A percentile compares a stretch with the other conserved stretches of the same genome.
phyloP scores from a whole-genome alignment of 1,140 invertebrate species.

The Halesus radiatus region DNA sequence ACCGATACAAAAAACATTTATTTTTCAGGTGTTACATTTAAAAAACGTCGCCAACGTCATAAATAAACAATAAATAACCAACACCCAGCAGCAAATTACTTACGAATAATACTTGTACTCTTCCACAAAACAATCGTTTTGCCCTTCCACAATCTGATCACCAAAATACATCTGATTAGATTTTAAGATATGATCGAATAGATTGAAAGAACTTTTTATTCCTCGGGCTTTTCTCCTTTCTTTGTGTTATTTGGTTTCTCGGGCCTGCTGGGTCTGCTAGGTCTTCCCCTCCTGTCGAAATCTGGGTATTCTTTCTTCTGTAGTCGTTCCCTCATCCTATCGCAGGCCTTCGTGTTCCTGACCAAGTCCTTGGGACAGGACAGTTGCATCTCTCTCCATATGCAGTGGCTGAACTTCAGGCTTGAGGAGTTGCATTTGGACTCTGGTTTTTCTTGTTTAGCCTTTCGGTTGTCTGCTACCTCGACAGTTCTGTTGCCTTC shows the following conservation, averaged over 20 bases:
- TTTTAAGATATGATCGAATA: too few relatives aligned
- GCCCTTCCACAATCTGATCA: too few relatives aligned
- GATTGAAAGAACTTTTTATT: too few relatives aligned
- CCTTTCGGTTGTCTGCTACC: background rate
- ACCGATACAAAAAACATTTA: too few relatives aligned
- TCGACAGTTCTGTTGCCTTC: too few relatives aligned
- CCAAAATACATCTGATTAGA: too few relatives aligned
- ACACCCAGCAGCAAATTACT: too few relatives aligned
- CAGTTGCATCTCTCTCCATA: constrained; percentile 63
- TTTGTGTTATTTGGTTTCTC: background rate
- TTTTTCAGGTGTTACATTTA: too few relatives aligned
- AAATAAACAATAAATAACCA: too few relatives aligned
- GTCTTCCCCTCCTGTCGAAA: constrained; percentile 27
- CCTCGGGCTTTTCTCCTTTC: background rate
- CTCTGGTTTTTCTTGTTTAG: constrained; percentile 47
- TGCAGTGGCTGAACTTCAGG: constrained; percentile 61
- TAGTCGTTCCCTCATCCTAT: constrained; percentile 60
- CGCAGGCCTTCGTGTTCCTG: constrained; percentile 60
- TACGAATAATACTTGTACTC: too few relatives aligned
- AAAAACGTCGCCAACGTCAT: too few relatives aligned
- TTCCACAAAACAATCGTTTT: too few relatives aligned
- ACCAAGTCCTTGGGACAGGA: constrained; percentile 62
- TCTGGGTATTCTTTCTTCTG: constrained; percentile 57
- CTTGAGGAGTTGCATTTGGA: constrained; percentile 59
- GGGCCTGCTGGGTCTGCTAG: background rate